A percentile compares a stretch with the other conserved stretches of the same genome.
phyloP scores from a whole-genome alignment of 2,888 invertebrate genomes.

The Sialis lutaria region DNA sequence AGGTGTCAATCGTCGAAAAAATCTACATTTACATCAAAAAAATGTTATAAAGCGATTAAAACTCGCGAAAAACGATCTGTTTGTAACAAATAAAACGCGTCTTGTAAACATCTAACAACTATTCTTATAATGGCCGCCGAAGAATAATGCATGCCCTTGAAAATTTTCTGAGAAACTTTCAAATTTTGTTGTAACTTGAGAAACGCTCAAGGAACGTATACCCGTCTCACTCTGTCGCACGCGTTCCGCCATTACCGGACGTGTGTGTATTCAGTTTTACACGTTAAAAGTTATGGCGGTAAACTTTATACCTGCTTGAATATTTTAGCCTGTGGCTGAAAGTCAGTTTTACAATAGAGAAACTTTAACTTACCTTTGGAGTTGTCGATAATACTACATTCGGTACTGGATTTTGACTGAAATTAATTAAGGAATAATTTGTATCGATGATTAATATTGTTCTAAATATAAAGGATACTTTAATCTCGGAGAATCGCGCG shows the following conservation, averaged over 20 bases:
- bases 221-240: neutral
- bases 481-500: neutral
- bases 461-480: neutral
- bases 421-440: neutral
- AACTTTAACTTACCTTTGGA: constrained; percentile 18
- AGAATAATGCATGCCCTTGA: constrained; percentile 23
- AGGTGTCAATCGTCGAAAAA: too few species aligned
- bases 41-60: neutral
- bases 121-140: constrained; percentile 21
- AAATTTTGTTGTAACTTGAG: constrained; percentile 6
- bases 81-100: constrained; percentile 2
- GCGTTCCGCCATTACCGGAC: neutral
- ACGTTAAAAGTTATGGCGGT: constrained; percentile 9
- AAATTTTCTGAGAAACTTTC: constrained; percentile 24
- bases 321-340: constrained; percentile 3
- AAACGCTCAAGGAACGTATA: too few species aligned
- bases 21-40: too few species aligned
- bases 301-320: constrained; percentile 9
- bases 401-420: constrained; percentile 15
- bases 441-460: too few species aligned
- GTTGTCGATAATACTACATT: constrained; percentile 16
- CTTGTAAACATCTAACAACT: constrained; percentile 4
- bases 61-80: neutral
- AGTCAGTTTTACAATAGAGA: too few species aligned
- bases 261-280: neutral